phyloP scores from a whole-genome alignment of 2,113 vertebrate species.

The Callaeas wilsoni region DNA sequence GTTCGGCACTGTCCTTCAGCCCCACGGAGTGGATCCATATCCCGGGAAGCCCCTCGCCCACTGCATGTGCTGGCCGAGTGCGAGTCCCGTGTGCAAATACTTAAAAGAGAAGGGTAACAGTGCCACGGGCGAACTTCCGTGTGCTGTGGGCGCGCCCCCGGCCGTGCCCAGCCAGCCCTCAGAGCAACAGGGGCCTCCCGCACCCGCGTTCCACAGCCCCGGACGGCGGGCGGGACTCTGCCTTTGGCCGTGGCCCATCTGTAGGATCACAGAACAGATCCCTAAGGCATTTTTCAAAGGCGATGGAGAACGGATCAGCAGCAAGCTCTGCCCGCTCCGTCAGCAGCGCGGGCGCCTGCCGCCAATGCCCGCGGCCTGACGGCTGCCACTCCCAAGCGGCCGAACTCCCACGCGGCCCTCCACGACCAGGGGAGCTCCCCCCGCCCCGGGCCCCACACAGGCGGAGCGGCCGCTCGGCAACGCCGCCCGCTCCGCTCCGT shows the following conservation, averaged over 20 bases:
- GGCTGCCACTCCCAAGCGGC: neutral
- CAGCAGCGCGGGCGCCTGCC: too few relatives aligned
- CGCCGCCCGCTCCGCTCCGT: too few relatives aligned
- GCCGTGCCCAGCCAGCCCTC: too few relatives aligned
- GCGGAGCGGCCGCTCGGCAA: too few relatives aligned
- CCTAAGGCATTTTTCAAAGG: neutral
- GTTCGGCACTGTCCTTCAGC: neutral
- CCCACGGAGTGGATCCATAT: accelerated
- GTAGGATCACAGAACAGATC: neutral
- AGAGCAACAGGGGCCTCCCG: neutral
- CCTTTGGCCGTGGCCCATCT: neutral
- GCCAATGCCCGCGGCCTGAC: neutral
- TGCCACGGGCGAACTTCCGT: neutral
- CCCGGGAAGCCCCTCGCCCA: neutral
- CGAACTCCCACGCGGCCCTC: too few relatives aligned
- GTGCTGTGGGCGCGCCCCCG: neutral
- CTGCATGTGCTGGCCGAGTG: accelerated
- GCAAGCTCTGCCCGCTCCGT: neutral
- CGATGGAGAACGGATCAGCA: neutral
- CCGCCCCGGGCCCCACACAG: neutral
- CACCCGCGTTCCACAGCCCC: neutral
- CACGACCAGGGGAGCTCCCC: too few relatives aligned
- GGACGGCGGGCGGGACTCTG: too few relatives aligned
- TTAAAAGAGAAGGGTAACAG: accelerated
- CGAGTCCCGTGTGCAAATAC: too few relatives aligned